Conservation (phyloP, 2,113 vertebrate genomes). For the Gymnarchus niloticus region DNA sequence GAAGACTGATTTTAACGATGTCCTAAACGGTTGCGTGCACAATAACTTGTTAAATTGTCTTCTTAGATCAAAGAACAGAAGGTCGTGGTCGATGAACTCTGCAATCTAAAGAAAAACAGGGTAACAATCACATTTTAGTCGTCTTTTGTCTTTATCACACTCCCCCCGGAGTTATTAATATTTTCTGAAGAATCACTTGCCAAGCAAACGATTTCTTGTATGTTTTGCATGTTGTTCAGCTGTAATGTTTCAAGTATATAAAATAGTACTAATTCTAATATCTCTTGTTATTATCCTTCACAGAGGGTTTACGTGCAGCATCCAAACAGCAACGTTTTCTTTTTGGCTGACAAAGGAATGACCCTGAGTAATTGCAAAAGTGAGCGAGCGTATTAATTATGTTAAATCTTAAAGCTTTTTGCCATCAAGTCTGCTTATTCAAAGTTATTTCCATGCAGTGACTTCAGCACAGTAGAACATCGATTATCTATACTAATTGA, state of each 20-base stretch:
- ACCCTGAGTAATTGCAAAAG: conserved; percentile 77
- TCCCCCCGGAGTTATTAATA: neutral
- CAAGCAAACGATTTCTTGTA: neutral
- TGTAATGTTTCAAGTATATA: neutral
- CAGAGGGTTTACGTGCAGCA: conserved; percentile 91
- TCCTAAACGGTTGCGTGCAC: no score
- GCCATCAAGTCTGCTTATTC: no score
- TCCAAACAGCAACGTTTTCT: conserved; percentile 89
- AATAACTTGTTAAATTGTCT: neutral
- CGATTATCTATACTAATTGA: no score
- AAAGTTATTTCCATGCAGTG: no score
- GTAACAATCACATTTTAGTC: conserved; percentile 45
- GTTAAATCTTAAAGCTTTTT: neutral
- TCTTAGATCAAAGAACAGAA: conserved; percentile 87
- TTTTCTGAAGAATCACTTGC: neutral
- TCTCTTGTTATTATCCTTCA: conserved; percentile 13
- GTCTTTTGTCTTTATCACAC: neutral
- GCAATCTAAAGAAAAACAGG: conserved; percentile 85
- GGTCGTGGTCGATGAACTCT: conserved; percentile 83
- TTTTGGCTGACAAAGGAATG: conserved; percentile 74
- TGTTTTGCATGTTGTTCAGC: neutral
- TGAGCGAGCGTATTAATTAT: conserved; percentile 53
- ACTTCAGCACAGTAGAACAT: no score
- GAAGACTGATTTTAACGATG: neutral
- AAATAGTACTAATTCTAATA: neutral